Conservation (phyloP, 2,888 invertebrate species). For the Lasius platythorax region DNA sequence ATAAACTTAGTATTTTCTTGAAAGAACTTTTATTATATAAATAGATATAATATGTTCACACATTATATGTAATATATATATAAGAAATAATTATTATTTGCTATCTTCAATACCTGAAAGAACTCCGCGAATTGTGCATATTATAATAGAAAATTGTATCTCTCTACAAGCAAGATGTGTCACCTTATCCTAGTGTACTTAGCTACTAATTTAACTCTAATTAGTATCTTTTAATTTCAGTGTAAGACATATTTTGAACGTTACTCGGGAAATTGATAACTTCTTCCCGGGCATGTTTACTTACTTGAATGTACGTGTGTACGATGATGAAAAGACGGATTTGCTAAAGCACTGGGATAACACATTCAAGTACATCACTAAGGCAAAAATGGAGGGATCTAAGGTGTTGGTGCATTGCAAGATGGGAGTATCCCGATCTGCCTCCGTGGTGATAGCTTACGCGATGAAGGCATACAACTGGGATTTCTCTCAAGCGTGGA, state of each 20-base stretch:
- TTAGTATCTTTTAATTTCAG: constrained; percentile 87
- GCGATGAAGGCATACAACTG: constrained; percentile 99
- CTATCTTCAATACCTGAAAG: background rate
- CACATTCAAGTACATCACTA: constrained; percentile 98
- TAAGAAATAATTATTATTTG: background rate
- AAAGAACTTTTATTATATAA: background rate
- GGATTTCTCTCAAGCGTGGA: constrained; percentile 95
- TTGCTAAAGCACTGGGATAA: constrained; percentile 99
- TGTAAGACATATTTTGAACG: constrained; percentile 98
- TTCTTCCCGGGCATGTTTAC: constrained; percentile 99
- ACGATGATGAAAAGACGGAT: constrained; percentile 98
- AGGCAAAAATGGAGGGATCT: constrained; percentile 95
- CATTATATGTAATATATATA: background rate
- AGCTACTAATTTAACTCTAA: background rate
- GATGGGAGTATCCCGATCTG: constrained; percentile 99
- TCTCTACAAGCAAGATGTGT: background rate
- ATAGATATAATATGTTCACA: background rate
- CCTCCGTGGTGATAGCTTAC: constrained; percentile 99
- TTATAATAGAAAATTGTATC: constrained; percentile 7
- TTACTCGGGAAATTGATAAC: constrained; percentile 99
- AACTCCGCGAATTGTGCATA: background rate
- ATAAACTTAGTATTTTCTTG: background rate
- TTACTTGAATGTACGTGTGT: constrained; percentile 98
- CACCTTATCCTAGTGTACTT: background rate
- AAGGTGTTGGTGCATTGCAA: constrained; percentile 99